A percentile compares a stretch with the other conserved stretches of the same genome.
phyloP scores from a whole-genome alignment of 2,888 invertebrate species.

The Clanis bilineata region DNA sequence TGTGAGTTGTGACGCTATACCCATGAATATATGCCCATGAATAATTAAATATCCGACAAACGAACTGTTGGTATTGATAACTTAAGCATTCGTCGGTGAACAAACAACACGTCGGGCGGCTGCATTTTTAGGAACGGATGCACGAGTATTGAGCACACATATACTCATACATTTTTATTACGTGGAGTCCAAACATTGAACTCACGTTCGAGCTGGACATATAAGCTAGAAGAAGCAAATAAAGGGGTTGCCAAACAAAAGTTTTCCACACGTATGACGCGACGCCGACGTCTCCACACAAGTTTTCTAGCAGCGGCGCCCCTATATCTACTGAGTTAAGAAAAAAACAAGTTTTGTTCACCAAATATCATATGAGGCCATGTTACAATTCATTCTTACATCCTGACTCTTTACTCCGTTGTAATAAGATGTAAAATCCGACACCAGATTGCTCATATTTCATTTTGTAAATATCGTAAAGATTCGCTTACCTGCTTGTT shows the following conservation, averaged over 20 bases:
- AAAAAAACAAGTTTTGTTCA: conserved; percentile 57
- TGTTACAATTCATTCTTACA: conserved; percentile 49
- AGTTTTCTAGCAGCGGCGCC: conserved; percentile 40
- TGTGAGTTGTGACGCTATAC: conserved; percentile 18
- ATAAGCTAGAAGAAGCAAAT: conserved; percentile 45
- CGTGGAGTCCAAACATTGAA: conserved; percentile 28
- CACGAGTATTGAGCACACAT: conserved; percentile 25
- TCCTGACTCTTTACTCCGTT: conserved; percentile 52
- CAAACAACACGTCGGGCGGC: conserved; percentile 35
- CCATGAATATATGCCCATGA: conserved; percentile 16
- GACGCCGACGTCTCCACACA: conserved; percentile 40
- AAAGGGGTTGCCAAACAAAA: conserved; percentile 43
- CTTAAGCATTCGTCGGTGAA: conserved; percentile 28
- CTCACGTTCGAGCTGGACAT: conserved; percentile 32
- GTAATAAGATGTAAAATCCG: conserved; percentile 72
- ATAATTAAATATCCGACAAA: conserved; percentile 22
- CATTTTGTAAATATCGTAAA: conserved; percentile 71
- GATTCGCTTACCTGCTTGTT: conserved; percentile 81
- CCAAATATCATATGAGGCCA: conserved; percentile 51
- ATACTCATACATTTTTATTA: conserved; percentile 50
- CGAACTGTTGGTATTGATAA: conserved; percentile 31
- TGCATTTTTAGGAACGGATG: conserved; percentile 37
- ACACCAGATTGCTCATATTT: conserved; percentile 63
- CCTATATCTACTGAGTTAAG: conserved; percentile 41
- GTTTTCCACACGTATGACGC: conserved; percentile 29